Evolutionary conservation across 2,888 invertebrate species (phyloP).

Genomic region (Agonopterix heracliana): DNA sequence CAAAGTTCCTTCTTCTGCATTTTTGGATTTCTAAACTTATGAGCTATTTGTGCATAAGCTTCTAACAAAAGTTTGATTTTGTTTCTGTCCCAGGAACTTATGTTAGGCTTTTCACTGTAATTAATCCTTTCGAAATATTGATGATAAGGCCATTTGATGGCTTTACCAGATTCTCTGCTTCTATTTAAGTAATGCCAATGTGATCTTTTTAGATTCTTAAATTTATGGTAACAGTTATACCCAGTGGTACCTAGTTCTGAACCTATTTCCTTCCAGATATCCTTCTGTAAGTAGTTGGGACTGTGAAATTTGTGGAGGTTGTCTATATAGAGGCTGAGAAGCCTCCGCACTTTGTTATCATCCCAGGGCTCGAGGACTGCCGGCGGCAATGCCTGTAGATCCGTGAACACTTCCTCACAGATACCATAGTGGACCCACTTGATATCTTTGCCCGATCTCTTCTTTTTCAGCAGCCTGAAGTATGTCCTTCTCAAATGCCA

Average conservation of each 20-base stretch:
- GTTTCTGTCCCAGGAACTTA: constrained; percentile 48
- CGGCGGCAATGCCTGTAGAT: constrained; percentile 45
- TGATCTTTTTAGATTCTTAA: constrained; percentile 60
- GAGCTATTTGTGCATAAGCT: constrained; percentile 48
- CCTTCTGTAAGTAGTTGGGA: constrained; percentile 49
- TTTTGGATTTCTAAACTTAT: constrained; percentile 56
- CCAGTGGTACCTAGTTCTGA: constrained; percentile 48
- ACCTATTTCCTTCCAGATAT: constrained; percentile 65
- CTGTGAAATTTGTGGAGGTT: constrained; percentile 49
- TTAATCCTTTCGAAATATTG: constrained; percentile 62
- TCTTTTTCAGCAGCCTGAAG: constrained; percentile 59
- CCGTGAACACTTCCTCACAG: constrained; percentile 62
- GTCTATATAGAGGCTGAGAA: constrained; percentile 56
- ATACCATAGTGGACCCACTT: constrained; percentile 61
- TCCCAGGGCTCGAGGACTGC: constrained; percentile 57
- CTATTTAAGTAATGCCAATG: constrained; percentile 56
- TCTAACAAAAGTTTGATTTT: constrained; percentile 51
- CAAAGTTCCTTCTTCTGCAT: constrained; percentile 54
- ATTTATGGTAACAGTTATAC: constrained; percentile 64
- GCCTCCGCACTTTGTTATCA: constrained; percentile 45
- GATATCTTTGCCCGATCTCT: constrained; percentile 51
- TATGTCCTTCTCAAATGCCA: constrained; percentile 57
- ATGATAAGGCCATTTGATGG: constrained; percentile 59
- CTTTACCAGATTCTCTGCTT: constrained; percentile 44
- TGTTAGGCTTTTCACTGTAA: constrained; percentile 46